Conservation (phyloP, 1,140 invertebrate species). For the Sitobion miscanthi region DNA sequence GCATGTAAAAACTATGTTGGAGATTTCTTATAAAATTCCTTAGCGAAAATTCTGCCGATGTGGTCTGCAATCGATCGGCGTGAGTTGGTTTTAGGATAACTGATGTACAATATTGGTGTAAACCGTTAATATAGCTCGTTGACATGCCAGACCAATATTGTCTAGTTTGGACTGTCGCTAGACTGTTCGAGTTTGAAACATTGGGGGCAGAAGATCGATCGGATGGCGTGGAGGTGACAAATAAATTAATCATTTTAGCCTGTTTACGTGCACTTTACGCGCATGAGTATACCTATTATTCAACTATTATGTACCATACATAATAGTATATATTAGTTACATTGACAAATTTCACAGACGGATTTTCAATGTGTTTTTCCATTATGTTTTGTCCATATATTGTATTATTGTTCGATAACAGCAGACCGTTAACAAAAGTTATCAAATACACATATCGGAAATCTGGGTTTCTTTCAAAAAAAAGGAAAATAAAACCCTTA, state of each 20-base stretch:
- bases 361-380: neutral
- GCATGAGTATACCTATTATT: neutral
- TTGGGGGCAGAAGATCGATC: neutral
- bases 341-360: neutral
- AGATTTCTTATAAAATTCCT: too few relatives aligned
- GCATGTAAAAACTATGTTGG: too few relatives aligned
- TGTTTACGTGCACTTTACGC: neutral
- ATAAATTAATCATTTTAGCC: too few relatives aligned
- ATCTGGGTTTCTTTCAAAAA: neutral
- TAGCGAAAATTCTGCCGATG: neutral
- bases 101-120: neutral
- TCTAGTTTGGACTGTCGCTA: neutral
- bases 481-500: neutral
- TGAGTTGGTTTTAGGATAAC: neutral
- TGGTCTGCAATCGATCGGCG: neutral
- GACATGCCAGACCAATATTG: neutral
- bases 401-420: neutral
- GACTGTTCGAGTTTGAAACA: neutral
- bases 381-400: neutral
- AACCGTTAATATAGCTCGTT: neutral
- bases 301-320: neutral
- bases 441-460: neutral
- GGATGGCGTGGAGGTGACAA: neutral
- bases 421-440: neutral
- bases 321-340: neutral